A percentile compares a stretch with the other conserved stretches of the same genome.
Evolutionary conservation across 1,140 invertebrate species (phyloP).

Genomic region (Heliconius nattereri): DNA sequence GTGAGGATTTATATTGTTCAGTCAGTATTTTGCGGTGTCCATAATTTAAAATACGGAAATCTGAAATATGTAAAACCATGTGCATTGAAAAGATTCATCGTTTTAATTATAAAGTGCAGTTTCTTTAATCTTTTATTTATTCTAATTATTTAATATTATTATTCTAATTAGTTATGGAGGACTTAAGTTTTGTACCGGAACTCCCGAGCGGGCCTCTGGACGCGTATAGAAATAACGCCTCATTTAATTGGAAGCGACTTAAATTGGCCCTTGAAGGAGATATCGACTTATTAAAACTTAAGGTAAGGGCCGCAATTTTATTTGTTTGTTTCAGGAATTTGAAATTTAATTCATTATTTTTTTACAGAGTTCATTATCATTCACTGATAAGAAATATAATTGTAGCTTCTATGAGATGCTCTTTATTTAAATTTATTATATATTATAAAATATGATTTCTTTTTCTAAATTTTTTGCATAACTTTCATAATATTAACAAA

Average conservation of each 20-base stretch:
- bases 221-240: slow-evolving; percentile 86
- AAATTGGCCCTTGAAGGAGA: slow-evolving; percentile 87
- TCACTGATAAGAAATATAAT: not conserved
- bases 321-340: not conserved
- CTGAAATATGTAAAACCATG: not conserved
- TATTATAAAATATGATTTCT: too few relatives aligned
- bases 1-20: slow-evolving; percentile 45
- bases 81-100: not conserved
- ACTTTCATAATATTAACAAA: too few relatives aligned
- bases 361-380: too few relatives aligned
- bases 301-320: slow-evolving; percentile 80
- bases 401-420: not conserved
- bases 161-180: slow-evolving; percentile 61
- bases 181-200: slow-evolving; percentile 82
- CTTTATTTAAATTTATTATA: not conserved
- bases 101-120: not conserved
- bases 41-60: slow-evolving; percentile 10
- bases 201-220: slow-evolving; percentile 86
- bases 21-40: not conserved
- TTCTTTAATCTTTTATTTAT: too few relatives aligned
- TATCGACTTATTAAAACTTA: slow-evolving; percentile 86
- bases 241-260: slow-evolving; percentile 91
- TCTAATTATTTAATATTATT: slow-evolving; percentile 12
- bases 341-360: not conserved
- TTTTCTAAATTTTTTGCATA: too few relatives aligned